Evolutionary conservation across 2,113 vertebrate species (phyloP).

Genomic region (Neotragus moschatus): DNA sequence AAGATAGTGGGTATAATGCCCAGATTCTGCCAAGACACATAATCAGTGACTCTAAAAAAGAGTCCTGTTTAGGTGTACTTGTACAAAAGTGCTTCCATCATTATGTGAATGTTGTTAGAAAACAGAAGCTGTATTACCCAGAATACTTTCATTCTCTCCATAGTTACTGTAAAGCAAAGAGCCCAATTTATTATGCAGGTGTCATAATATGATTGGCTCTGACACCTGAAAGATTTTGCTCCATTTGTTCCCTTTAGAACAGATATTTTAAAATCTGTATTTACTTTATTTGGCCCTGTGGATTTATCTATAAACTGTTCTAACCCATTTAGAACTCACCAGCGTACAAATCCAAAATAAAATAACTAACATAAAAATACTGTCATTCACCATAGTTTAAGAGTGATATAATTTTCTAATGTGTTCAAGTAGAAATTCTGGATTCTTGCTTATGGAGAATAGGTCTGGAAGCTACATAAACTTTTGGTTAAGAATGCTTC

Average conservation of each 20-base stretch:
- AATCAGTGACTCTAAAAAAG: not conserved
- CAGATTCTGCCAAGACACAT: not conserved
- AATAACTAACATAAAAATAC: not conserved
- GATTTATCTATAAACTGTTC: not conserved
- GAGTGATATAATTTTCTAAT: not conserved
- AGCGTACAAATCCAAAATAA: not conserved
- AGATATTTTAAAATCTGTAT: not conserved
- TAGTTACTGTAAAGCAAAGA: not conserved
- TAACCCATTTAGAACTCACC: conserved; percentile 1
- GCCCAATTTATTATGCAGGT: not conserved
- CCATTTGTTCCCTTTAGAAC: not conserved
- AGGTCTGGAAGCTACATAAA: not conserved
- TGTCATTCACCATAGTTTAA: not conserved
- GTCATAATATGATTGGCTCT: not conserved
- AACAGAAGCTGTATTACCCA: not conserved
- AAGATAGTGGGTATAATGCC: not conserved
- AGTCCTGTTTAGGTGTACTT: not conserved
- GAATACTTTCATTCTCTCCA: not conserved
- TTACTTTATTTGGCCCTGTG: conserved; percentile 6
- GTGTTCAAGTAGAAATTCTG: not conserved
- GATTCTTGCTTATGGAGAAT: not conserved
- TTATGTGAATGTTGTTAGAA: not conserved
- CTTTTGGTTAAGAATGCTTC: not conserved
- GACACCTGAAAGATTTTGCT: not conserved
- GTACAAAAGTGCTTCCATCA: not conserved